Evolutionary conservation across 2,797 vertebrate genomes (phyloP).

Genomic region (Lagorchestes hirsutus): DNA sequence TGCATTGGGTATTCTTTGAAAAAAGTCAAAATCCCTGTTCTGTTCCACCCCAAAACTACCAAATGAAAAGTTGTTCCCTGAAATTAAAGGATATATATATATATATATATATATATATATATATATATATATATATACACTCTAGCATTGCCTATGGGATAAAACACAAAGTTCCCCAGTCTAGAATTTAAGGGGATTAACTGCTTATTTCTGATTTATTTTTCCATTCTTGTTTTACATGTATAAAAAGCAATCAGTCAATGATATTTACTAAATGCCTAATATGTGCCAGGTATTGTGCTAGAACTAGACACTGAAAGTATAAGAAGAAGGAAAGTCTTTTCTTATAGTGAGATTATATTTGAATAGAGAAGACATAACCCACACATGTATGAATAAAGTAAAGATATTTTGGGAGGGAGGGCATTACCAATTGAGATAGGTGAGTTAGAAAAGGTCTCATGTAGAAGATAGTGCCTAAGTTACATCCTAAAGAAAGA

Average conservation of each 20-base stretch:
- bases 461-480: neutral
- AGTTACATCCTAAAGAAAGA: neutral
- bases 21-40: neutral
- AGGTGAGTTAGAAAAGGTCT: neutral
- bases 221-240: neutral
- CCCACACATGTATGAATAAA: too few relatives aligned
- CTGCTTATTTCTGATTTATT: neutral
- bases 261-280: neutral
- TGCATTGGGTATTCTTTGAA: neutral
- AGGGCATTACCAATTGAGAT: too few relatives aligned
- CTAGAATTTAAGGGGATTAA: neutral
- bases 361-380: neutral
- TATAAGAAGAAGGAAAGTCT: neutral
- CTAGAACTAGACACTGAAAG: neutral
- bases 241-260: neutral
- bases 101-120: too few relatives aligned
- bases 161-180: neutral
- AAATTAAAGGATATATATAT: neutral
- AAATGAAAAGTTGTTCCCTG: neutral
- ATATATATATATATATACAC: neutral
- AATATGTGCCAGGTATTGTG: neutral
- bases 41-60: neutral
- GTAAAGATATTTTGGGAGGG: too few relatives aligned
- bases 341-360: neutral
- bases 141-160: neutral